A percentile compares a stretch with the other conserved stretches of the same genome.
These are phyloP conservation scores for Lysandra coridon DNA, from an alignment of 2,888 invertebrate species.

Conservation along the genomic window DNA sequence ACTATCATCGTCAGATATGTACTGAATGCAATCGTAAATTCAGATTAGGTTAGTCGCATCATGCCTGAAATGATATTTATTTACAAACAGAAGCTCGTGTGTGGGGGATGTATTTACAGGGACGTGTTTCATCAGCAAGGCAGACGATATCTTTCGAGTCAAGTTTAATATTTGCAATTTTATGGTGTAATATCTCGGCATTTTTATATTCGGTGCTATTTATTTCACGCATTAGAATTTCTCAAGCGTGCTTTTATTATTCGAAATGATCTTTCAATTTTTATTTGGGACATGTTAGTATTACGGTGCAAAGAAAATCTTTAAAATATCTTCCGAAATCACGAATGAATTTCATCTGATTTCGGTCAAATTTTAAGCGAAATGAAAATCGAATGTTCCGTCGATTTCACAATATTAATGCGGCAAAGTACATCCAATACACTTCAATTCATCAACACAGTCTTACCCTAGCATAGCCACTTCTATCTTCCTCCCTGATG, in stretches of 20 bases:
- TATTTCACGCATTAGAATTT: slow-evolving; percentile 12
- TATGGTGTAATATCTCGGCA: neutral
- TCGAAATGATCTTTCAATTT: neutral
- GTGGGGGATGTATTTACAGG: slow-evolving; percentile 58
- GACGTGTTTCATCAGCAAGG: slow-evolving; percentile 74
- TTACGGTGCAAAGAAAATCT: slow-evolving; percentile 22
- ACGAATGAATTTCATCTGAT: slow-evolving; percentile 35
- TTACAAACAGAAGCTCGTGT: slow-evolving; percentile 70
- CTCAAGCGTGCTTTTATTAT: slow-evolving; percentile 26
- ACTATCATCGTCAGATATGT: slow-evolving; percentile 50
- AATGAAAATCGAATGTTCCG: slow-evolving; percentile 44
- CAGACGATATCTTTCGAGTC: slow-evolving; percentile 59
- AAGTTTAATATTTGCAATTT: neutral
- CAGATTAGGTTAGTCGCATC: slow-evolving; percentile 68
- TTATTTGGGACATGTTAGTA: slow-evolving; percentile 18
- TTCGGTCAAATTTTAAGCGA: slow-evolving; percentile 44
- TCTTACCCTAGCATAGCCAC: slow-evolving; percentile 81
- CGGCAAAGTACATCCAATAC: slow-evolving; percentile 65
- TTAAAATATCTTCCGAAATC: slow-evolving; percentile 12
- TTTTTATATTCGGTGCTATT: slow-evolving; percentile 13
- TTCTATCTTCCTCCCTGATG: slow-evolving; percentile 81
- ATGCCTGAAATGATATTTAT: slow-evolving; percentile 64
- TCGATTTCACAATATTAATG: slow-evolving; percentile 50
- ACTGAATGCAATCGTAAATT: slow-evolving; percentile 72
- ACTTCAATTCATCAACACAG: slow-evolving; percentile 71